These are phyloP conservation scores for Mixornis gularis DNA, from an alignment of 2,113 vertebrate genomes.

Conservation along the genomic window DNA sequence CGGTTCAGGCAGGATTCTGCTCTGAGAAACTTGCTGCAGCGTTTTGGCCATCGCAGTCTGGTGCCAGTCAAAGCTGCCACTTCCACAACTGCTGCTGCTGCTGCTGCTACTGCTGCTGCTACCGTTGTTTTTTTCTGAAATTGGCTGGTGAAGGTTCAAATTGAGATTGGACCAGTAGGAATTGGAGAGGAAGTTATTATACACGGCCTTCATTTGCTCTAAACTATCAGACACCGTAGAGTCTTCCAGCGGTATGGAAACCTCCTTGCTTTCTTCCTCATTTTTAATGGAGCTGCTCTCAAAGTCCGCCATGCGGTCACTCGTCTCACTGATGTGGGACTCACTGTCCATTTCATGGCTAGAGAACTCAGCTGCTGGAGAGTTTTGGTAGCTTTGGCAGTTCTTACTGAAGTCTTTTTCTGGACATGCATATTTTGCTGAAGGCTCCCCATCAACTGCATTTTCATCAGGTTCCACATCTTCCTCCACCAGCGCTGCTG, in stretches of 20 bases:
- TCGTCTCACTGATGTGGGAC: conserved; percentile 95
- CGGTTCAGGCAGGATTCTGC: conserved; percentile 82
- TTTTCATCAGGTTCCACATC: conserved; percentile 86
- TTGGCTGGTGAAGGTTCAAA: conserved; percentile 85
- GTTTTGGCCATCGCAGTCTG: conserved; percentile 96
- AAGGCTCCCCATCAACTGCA: conserved; percentile 85
- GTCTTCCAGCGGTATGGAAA: conserved; percentile 77
- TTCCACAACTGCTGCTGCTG: conserved; percentile 93
- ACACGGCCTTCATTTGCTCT: conserved; percentile 99
- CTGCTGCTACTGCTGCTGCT: conserved; percentile 90
- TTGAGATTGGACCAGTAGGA: conserved; percentile 98
- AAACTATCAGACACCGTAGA: conserved; percentile 85
- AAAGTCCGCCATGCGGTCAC: conserved; percentile 95
- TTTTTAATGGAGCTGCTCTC: conserved; percentile 93
- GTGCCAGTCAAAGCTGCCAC: conserved; percentile 96
- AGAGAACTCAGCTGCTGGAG: conserved; percentile 91
- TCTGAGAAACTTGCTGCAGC: conserved; percentile 93
- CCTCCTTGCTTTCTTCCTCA: conserved; percentile 91
- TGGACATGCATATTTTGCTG: conserved; percentile 85
- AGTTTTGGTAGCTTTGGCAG: conserved; percentile 86
- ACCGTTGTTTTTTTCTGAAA: conserved; percentile 82
- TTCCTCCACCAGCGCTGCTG: conserved; percentile 87
- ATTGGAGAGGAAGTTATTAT: conserved; percentile 96
- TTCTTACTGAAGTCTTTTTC: conserved; percentile 88
- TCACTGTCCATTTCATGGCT: conserved; percentile 97